Evolutionary conservation across 2,113 vertebrate genomes (phyloP).

Genomic region (Empidonax alnorum): DNA sequence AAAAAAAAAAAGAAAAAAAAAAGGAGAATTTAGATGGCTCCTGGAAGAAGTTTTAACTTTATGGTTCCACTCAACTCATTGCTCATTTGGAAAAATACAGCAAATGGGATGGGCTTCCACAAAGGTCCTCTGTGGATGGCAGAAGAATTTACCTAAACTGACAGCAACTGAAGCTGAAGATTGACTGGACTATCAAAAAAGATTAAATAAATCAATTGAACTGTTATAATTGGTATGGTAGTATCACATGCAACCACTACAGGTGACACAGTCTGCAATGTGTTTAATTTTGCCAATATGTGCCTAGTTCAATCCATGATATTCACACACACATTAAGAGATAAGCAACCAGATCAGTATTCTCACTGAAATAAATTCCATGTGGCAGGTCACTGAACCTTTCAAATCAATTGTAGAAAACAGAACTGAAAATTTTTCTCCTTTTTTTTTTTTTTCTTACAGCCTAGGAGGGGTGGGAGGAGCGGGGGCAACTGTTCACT

Average conservation of each 20-base stretch:
- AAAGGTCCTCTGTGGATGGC: neutral
- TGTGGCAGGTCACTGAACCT: neutral
- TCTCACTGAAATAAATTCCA: neutral
- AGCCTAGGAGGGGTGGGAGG: neutral
- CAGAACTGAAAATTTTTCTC: neutral
- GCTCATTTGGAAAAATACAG: neutral
- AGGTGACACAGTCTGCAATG: neutral
- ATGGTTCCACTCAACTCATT: neutral
- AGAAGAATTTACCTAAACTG: neutral
- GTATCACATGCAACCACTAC: neutral
- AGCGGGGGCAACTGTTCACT: neutral
- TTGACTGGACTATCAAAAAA: neutral
- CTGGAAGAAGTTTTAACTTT: neutral
- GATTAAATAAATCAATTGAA: neutral
- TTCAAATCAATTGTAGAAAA: neutral
- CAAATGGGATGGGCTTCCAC: neutral
- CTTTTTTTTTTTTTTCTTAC: neutral
- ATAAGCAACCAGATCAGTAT: neutral
- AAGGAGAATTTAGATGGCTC: neutral
- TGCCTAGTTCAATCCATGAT: rapidly evolving
- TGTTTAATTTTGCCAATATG: neutral
- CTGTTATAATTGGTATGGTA: neutral
- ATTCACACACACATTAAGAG: neutral
- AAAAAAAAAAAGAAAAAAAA: neutral
- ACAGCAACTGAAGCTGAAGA: neutral